Conservation (phyloP, 2,113 vertebrate genomes). For the Cryptotis parvus region DNA sequence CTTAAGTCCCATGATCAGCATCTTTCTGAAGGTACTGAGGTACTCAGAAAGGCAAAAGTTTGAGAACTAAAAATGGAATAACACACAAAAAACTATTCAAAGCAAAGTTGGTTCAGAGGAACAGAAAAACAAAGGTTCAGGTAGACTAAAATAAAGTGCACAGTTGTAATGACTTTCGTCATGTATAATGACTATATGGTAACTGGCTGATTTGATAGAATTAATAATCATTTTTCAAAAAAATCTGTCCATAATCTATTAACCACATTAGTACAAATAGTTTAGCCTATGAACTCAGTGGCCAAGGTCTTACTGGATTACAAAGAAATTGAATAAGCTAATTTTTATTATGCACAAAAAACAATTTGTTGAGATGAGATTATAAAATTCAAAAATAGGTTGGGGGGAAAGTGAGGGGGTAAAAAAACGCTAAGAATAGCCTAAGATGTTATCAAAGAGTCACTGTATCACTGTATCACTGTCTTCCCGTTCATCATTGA, state of each 20-base stretch:
- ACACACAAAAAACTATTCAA: background rate
- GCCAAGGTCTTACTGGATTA: background rate
- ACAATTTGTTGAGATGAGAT: background rate
- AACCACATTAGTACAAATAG: background rate
- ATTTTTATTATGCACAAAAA: background rate
- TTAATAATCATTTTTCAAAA: background rate
- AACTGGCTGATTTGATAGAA: background rate
- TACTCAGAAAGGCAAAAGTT: background rate
- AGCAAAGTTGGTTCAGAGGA: background rate
- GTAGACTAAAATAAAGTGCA: background rate
- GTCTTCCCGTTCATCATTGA: too few relatives aligned
- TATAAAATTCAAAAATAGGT: background rate
- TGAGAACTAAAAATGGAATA: background rate
- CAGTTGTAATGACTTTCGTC: too few relatives aligned
- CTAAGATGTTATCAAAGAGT: too few relatives aligned
- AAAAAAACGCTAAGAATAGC: background rate
- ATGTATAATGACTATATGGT: background rate
- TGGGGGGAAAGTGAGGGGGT: background rate
- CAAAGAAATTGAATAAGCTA: background rate
- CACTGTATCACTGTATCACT: too few relatives aligned
- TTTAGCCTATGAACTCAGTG: background rate
- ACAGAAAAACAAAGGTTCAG: background rate
- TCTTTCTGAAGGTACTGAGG: background rate
- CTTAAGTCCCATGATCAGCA: too few relatives aligned
- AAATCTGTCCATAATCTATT: background rate